Percentiles rank a stretch among this genome's conserved stretches.
phyloP scores from a whole-genome alignment of 2,113 vertebrate genomes.

The Tyto alba region DNA sequence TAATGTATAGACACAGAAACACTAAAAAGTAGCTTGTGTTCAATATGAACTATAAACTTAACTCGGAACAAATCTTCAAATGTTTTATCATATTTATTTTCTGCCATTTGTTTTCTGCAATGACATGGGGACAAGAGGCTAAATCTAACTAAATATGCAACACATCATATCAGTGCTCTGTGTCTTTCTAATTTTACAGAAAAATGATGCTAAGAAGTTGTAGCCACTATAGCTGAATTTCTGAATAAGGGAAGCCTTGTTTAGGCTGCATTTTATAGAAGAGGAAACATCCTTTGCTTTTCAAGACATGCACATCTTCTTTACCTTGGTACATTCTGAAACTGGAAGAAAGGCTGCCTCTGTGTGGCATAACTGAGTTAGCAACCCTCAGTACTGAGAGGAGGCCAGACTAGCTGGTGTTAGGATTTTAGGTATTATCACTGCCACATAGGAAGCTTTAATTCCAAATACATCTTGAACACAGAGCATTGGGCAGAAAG shows the following conservation, averaged over 20 bases:
- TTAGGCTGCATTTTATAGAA: not conserved
- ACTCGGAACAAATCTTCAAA: not conserved
- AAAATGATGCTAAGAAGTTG: not conserved
- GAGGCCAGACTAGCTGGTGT: not conserved
- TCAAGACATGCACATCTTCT: not conserved
- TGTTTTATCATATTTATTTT: not conserved
- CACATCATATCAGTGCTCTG: not conserved
- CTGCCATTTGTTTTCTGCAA: not conserved
- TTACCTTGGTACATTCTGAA: not conserved
- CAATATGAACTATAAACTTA: not conserved
- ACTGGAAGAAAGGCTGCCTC: conserved; percentile 18
- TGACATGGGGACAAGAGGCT: not conserved
- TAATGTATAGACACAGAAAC: not conserved
- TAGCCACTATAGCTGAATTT: not conserved
- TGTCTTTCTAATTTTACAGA: not conserved
- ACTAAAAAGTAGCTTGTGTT: not conserved
- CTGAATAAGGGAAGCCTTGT: not conserved
- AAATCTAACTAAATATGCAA: not conserved
- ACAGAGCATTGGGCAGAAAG: not conserved
- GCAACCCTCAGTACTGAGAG: not conserved
- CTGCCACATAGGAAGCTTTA: not conserved
- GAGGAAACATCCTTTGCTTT: not conserved
- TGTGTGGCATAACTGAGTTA: not conserved
- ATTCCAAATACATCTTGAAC: not conserved
- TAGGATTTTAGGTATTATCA: not conserved